phyloP scores from a whole-genome alignment of 35 echinoderm and acorn worm genomes.

The Apostichopus parvimensis region DNA sequence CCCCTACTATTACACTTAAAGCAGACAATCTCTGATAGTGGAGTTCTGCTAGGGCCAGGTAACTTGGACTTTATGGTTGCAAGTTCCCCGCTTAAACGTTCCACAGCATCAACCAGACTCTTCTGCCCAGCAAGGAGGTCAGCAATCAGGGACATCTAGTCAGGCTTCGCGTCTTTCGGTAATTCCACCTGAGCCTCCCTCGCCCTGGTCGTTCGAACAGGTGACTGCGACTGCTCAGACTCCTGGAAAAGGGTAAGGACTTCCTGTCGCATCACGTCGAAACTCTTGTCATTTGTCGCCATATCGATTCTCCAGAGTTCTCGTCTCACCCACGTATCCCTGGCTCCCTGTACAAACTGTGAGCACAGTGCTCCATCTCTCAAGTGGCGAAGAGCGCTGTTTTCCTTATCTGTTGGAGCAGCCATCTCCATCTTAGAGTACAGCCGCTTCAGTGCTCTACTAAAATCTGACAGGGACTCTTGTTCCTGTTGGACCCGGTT shows the following conservation, averaged over 20 bases:
- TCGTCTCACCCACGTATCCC: constrained; percentile 53
- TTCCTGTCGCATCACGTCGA: constrained; percentile 57
- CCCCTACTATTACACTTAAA: too few species aligned
- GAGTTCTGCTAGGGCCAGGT: neutral
- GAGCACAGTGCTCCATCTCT: constrained; percentile 41
- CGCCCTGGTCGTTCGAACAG: neutral
- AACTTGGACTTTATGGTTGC: neutral
- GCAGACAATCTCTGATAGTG: too few species aligned
- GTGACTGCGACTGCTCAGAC: neutral
- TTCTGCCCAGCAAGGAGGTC: constrained; percentile 24
- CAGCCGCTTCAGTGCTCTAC: constrained; percentile 3
- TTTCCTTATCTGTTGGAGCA: constrained; percentile 38
- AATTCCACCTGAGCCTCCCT: neutral
- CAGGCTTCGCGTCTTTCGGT: neutral
- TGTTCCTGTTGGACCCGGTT: constrained; percentile 22
- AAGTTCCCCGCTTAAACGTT: neutral
- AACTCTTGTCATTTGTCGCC: constrained; percentile 3
- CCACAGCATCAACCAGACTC: neutral
- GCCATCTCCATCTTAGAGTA: constrained; percentile 29
- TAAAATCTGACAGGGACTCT: constrained; percentile 32
- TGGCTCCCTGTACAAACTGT: constrained; percentile 44
- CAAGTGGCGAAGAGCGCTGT: constrained; percentile 22
- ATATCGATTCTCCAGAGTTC: constrained; percentile 58
- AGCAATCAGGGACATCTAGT: neutral
- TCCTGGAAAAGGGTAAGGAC: constrained; percentile 48